Conservation (phyloP, 2,797 vertebrate genomes). For the Myoxocephalus aenaeus region DNA sequence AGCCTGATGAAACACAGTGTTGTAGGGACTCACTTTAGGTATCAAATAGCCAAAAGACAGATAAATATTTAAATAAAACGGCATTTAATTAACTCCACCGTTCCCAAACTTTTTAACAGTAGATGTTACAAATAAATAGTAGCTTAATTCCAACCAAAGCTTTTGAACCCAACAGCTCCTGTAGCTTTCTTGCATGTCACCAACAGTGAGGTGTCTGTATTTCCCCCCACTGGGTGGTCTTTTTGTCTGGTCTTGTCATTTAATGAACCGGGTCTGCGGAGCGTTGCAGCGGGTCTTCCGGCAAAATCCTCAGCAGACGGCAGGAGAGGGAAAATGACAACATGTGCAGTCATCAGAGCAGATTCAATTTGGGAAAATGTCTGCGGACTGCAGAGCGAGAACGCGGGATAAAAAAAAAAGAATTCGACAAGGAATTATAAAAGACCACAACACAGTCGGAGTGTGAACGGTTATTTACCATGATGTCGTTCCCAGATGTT, state of each 20-base stretch:
- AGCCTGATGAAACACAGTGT: constrained; percentile 6
- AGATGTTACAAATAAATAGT: neutral
- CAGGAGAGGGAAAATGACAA: constrained; percentile 6
- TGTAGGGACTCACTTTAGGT: neutral
- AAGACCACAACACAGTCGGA: neutral
- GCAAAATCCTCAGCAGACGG: neutral
- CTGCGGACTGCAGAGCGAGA: neutral
- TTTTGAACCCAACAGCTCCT: neutral
- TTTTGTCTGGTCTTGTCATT: constrained; percentile 2
- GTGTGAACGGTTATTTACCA: neutral
- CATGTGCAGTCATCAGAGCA: constrained; percentile 14
- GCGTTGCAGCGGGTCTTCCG: neutral
- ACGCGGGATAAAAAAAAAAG: neutral
- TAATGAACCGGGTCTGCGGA: constrained; percentile 17
- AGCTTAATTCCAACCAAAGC: neutral
- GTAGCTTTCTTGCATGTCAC: neutral
- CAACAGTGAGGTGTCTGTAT: neutral
- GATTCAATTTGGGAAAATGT: constrained; percentile 6
- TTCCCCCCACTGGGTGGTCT: neutral
- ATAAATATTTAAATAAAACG: neutral
- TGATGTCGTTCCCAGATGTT: neutral
- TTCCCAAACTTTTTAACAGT: neutral
- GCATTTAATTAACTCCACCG: neutral
- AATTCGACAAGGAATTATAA: neutral
- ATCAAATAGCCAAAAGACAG: constrained; percentile 20